These are phyloP conservation scores for Dicerorhinus sumatrensis DNA, from an alignment of 2,113 vertebrate genomes.

Conservation along the genomic window DNA sequence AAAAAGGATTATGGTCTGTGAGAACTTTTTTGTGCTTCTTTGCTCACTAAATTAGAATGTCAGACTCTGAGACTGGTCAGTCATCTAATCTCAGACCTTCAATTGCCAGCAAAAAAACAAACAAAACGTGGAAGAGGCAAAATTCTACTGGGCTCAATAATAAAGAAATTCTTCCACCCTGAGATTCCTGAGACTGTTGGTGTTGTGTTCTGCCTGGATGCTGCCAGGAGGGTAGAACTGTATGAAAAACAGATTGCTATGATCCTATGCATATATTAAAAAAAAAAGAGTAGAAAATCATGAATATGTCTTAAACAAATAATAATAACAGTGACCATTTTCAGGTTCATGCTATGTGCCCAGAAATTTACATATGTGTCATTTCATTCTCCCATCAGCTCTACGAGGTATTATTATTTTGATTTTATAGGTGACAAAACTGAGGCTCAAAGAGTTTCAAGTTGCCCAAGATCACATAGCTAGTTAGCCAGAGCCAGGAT, in stretches of 20 bases:
- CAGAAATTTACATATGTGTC: background rate
- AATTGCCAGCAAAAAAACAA: background rate
- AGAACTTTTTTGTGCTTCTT: background rate
- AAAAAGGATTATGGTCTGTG: background rate
- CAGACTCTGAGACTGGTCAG: background rate
- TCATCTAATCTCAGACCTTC: background rate
- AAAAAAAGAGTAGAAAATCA: background rate
- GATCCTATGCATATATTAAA: background rate
- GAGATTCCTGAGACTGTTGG: background rate
- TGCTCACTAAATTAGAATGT: background rate
- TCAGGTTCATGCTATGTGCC: background rate
- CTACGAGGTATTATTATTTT: background rate
- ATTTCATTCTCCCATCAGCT: background rate
- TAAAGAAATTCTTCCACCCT: background rate
- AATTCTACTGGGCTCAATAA: background rate
- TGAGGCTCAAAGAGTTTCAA: background rate
- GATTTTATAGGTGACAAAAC: background rate
- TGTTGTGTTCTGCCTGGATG: background rate
- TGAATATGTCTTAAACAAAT: background rate
- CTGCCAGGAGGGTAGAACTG: background rate
- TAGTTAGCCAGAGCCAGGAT: background rate
- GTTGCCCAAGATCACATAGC: background rate
- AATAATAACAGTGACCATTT: background rate
- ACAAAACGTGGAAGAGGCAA: background rate
- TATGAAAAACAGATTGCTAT: background rate